Evolutionary conservation across 2,797 vertebrate genomes (phyloP).

Genomic region (Pogoniulus pusillus): DNA sequence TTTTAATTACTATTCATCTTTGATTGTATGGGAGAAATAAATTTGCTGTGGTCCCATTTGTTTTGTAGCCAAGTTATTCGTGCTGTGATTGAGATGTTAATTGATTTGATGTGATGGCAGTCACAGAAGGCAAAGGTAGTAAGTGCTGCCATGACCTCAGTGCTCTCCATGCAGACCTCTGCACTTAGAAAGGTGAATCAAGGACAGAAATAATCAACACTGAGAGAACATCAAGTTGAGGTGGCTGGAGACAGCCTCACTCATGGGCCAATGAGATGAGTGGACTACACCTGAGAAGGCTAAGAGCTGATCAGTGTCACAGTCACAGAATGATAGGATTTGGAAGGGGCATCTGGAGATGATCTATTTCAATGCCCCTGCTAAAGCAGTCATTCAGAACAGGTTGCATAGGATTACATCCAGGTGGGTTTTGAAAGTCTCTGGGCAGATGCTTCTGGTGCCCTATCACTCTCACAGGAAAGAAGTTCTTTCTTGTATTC

Average conservation of each 20-base stretch:
- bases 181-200: not conserved
- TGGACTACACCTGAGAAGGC: not conserved
- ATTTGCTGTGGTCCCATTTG: not conserved
- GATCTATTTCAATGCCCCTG: too few relatives aligned
- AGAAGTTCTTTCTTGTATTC: too few relatives aligned
- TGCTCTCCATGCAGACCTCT: not conserved
- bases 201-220: not conserved
- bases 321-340: too few relatives aligned
- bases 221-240: accelerated
- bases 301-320: not conserved
- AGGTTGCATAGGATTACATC: too few relatives aligned
- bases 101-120: not conserved
- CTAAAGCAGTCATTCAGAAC: too few relatives aligned
- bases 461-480: too few relatives aligned
- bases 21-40: not conserved
- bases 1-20: not conserved
- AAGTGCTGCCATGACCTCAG: not conserved
- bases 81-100: not conserved
- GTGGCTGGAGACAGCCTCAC: not conserved
- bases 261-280: not conserved
- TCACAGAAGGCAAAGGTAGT: not conserved
- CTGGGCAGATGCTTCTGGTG: too few relatives aligned
- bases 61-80: not conserved
- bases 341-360: too few relatives aligned
- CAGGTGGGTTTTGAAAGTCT: too few relatives aligned